phyloP scores from a whole-genome alignment of 2,113 vertebrate genomes.

The Geothlypis trichas region DNA sequence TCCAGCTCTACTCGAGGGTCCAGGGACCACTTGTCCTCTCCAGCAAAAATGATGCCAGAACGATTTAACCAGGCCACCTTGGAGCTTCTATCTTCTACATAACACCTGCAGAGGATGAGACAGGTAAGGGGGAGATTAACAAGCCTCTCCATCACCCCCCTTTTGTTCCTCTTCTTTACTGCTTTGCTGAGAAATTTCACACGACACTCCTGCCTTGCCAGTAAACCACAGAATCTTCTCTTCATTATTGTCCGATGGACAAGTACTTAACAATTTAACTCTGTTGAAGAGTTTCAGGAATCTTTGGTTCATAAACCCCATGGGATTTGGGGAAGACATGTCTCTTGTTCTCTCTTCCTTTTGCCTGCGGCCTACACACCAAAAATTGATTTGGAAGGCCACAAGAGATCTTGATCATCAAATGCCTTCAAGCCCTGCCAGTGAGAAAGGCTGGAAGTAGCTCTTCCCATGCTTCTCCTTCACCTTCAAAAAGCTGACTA shows the following conservation, averaged over 20 bases:
- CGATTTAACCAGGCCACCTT: slow-evolving; percentile 99
- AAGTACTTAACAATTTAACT: background rate
- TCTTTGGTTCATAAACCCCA: background rate
- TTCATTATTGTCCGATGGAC: background rate
- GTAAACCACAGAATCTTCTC: background rate
- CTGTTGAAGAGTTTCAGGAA: background rate
- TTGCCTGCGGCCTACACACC: background rate
- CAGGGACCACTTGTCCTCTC: slow-evolving; percentile 97
- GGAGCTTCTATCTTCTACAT: slow-evolving; percentile 96
- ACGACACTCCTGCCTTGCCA: background rate
- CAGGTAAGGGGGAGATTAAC: background rate
- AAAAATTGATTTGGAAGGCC: background rate
- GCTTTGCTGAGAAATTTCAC: background rate
- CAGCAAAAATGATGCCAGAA: slow-evolving; percentile 98
- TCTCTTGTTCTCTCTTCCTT: background rate
- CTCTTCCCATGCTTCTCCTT: background rate
- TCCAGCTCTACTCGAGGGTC: slow-evolving; percentile 96
- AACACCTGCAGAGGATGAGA: slow-evolving; percentile 81
- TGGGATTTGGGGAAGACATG: background rate
- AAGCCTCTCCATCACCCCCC: background rate
- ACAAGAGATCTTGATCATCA: background rate
- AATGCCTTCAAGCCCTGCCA: background rate
- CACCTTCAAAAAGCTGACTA: background rate
- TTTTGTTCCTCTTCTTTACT: background rate
- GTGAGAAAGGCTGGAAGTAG: background rate